phyloP scores from a whole-genome alignment of 1,140 invertebrate genomes.

The Neomicropteryx cornuta region DNA sequence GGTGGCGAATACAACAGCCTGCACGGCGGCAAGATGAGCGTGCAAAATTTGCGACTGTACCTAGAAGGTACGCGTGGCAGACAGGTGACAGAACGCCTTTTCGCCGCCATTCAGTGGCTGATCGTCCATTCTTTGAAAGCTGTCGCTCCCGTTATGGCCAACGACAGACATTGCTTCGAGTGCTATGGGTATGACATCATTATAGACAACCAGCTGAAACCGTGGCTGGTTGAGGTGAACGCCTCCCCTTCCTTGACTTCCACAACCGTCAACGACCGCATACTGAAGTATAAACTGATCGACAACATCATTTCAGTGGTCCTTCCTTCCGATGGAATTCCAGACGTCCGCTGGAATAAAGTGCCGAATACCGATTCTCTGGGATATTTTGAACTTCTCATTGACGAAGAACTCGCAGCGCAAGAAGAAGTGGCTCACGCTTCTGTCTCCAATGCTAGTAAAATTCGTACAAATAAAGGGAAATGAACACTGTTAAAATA shows the following conservation, averaged over 20 bases:
- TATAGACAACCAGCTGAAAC: slow-evolving; percentile 75
- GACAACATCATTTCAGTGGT: slow-evolving; percentile 91
- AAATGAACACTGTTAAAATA: no score
- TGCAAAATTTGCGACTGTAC: slow-evolving; percentile 83
- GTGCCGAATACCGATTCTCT: slow-evolving; percentile 64
- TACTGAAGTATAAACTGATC: slow-evolving; percentile 92
- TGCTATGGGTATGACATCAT: slow-evolving; percentile 89
- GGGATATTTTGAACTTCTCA: slow-evolving; percentile 81
- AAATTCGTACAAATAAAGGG: no score
- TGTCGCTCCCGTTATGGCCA: slow-evolving; percentile 75
- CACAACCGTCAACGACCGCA: slow-evolving; percentile 90
- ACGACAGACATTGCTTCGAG: slow-evolving; percentile 73
- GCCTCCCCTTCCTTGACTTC: slow-evolving; percentile 90
- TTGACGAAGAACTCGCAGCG: slow-evolving; percentile 69
- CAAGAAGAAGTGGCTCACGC: slow-evolving; percentile 49
- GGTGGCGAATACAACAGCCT: slow-evolving; percentile 88
- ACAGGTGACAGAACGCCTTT: slow-evolving; percentile 71
- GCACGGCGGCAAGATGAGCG: slow-evolving; percentile 90
- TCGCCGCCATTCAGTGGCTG: slow-evolving; percentile 79
- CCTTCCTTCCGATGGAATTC: slow-evolving; percentile 76
- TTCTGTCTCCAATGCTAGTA: no score
- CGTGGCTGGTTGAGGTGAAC: slow-evolving; percentile 88
- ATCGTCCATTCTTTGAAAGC: slow-evolving; percentile 75
- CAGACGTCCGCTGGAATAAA: slow-evolving; percentile 89
- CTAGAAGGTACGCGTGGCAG: slow-evolving; percentile 87